Percentiles rank a stretch among this genome's conserved stretches.
Conservation (phyloP, 2,113 vertebrate species). For the Podarcis muralis region DNA sequence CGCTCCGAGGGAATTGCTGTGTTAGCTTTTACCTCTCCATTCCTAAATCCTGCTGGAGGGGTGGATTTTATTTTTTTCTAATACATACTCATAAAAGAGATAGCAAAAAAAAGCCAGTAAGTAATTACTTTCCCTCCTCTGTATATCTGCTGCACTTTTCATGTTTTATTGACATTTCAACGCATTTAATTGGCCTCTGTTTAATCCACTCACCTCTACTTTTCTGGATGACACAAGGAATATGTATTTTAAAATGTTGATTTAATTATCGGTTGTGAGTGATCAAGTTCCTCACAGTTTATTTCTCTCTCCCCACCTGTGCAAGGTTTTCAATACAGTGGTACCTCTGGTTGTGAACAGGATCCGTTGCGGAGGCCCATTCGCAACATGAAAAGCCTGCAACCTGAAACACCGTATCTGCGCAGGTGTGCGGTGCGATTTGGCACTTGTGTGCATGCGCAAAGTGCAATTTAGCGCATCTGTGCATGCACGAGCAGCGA, state of each 20-base stretch:
- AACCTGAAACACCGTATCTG: too few relatives aligned
- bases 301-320: neutral
- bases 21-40: neutral
- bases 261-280: neutral
- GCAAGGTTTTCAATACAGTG: neutral
- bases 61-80: neutral
- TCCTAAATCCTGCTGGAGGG: neutral
- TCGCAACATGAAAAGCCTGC: too few relatives aligned
- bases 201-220: neutral
- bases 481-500: rapidly evolving
- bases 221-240: neutral
- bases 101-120: neutral
- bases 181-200: neutral
- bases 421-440: too few relatives aligned
- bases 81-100: neutral
- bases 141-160: too few relatives aligned
- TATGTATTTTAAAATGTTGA: neutral
- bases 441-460: too few relatives aligned
- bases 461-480: too few relatives aligned
- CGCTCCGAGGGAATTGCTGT: neutral
- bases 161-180: neutral
- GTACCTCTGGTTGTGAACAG: too few relatives aligned
- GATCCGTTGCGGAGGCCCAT: too few relatives aligned
- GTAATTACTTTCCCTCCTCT: neutral
- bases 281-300: neutral